Evolutionary conservation across 1,140 invertebrate species (phyloP).

Genomic region (Drosophila pruinosa): DNA sequence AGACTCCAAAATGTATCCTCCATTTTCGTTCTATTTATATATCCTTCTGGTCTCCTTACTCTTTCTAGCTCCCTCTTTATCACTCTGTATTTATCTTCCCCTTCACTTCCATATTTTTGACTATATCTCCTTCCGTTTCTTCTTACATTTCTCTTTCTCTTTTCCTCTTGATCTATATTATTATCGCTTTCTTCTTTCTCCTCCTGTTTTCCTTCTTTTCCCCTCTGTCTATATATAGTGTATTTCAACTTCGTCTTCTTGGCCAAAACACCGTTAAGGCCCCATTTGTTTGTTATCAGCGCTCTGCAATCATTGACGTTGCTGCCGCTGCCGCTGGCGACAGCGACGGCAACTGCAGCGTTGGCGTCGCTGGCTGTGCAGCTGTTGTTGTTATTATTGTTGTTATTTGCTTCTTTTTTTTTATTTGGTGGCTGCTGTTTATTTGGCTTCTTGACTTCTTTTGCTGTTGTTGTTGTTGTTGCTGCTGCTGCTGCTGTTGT

Average conservation of each 20-base stretch:
- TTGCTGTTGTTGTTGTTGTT: conserved; percentile 37
- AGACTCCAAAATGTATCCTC: no score
- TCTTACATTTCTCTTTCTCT: no score
- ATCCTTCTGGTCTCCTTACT: not conserved
- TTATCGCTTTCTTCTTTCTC: no score
- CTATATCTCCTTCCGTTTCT: no score
- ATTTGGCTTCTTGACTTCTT: conserved; percentile 52
- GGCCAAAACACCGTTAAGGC: not conserved
- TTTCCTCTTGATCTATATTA: no score
- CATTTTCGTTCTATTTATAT: no score
- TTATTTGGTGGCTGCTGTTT: conserved; percentile 43
- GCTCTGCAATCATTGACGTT: conserved; percentile 52
- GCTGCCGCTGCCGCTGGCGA: conserved; percentile 24
- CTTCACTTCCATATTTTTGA: no score
- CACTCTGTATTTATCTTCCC: no score
- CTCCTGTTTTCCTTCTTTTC: no score
- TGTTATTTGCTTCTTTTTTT: conserved; percentile 16
- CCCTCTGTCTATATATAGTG: no score
- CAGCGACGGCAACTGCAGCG: conserved; percentile 1
- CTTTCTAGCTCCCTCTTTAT: not conserved
- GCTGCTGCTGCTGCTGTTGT: conserved; percentile 2
- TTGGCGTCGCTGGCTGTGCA: not conserved
- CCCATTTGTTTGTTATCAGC: conserved; percentile 56
- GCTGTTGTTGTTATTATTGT: conserved; percentile 1
- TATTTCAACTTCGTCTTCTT: not conserved